phyloP scores from a whole-genome alignment of 92 coral and sea anemone species.

The Hydrozoanthus gracilis region DNA sequence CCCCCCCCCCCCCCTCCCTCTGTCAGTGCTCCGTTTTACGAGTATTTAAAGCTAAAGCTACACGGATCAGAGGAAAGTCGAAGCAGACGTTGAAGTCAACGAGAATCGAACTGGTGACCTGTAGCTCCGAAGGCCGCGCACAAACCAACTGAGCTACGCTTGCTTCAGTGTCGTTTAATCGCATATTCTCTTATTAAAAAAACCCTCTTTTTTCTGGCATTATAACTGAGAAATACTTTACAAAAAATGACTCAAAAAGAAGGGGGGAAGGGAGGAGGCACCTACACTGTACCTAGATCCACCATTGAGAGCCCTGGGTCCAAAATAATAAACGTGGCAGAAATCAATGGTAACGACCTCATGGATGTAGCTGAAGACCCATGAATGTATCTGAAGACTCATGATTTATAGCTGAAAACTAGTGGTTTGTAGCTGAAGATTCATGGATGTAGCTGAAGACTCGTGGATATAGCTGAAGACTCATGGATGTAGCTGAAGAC shows the following conservation, averaged over 20 bases:
- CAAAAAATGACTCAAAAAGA: conserved; percentile 13
- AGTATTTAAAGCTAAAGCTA: too few species aligned
- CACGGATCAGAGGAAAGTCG: too few species aligned
- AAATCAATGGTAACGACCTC: conserved; percentile 8
- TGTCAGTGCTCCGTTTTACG: too few species aligned
- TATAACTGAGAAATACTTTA: too few species aligned
- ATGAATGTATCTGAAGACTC: background rate
- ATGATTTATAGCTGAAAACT: background rate
- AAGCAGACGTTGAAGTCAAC: too few species aligned
- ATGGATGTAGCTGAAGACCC: conserved; percentile 14
- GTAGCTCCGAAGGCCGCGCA: too few species aligned
- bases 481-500: background rate
- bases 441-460: conserved; percentile 15
- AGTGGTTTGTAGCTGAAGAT: background rate
- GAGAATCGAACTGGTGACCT: conserved; percentile 6
- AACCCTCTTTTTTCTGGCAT: background rate
- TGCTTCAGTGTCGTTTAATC: conserved; percentile 4
- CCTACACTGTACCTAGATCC: conserved; percentile 18
- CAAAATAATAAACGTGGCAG: conserved; percentile 10
- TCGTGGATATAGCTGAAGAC: background rate
- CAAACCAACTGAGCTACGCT: too few species aligned
- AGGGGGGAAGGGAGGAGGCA: conserved; percentile 18
- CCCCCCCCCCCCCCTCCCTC: background rate
- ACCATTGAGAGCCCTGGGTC: conserved; percentile 20
- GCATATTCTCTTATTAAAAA: conserved; percentile 10